Percentiles rank a stretch among this genome's conserved stretches.
These are phyloP conservation scores for Trigoniulus corallinus DNA, from an alignment of 1,140 invertebrate genomes.

Conservation along the genomic window DNA sequence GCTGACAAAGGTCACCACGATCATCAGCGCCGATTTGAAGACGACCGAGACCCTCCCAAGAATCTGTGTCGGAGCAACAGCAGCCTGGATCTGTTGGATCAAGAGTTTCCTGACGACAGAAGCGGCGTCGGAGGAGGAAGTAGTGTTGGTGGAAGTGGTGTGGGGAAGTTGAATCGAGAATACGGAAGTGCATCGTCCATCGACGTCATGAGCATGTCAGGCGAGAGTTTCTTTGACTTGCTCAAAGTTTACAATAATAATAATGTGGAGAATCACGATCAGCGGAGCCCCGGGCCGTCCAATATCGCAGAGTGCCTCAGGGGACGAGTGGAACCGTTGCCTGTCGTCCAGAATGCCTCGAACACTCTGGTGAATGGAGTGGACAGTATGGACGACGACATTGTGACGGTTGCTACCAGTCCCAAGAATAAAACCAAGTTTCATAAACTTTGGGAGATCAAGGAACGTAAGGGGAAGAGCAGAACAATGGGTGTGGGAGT, in stretches of 20 bases:
- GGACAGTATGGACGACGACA: slow-evolving; percentile 16
- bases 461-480: slow-evolving; percentile 14
- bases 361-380: slow-evolving; percentile 22
- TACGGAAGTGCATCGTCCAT: slow-evolving; percentile 48
- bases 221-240: slow-evolving; percentile 60
- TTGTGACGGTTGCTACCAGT: slow-evolving; percentile 30
- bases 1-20: slow-evolving; percentile 4
- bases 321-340: slow-evolving; percentile 24
- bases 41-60: neutral
- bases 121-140: slow-evolving; percentile 1
- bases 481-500: slow-evolving; percentile 26
- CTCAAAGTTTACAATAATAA: slow-evolving; percentile 40
- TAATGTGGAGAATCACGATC: slow-evolving; percentile 38
- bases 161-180: slow-evolving; percentile 27
- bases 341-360: slow-evolving; percentile 18
- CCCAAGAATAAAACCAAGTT: slow-evolving; percentile 56
- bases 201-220: slow-evolving; percentile 38
- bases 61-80: slow-evolving; percentile 44
- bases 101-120: slow-evolving; percentile 20
- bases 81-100: slow-evolving; percentile 42
- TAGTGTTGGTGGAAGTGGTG: too few relatives aligned
- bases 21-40: slow-evolving; percentile 5
- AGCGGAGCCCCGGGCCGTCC: slow-evolving; percentile 39
- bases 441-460: slow-evolving; percentile 45
- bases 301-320: slow-evolving; percentile 38